phyloP scores from a whole-genome alignment of 2,888 invertebrate species.

The Onthophagus sagittarius region DNA sequence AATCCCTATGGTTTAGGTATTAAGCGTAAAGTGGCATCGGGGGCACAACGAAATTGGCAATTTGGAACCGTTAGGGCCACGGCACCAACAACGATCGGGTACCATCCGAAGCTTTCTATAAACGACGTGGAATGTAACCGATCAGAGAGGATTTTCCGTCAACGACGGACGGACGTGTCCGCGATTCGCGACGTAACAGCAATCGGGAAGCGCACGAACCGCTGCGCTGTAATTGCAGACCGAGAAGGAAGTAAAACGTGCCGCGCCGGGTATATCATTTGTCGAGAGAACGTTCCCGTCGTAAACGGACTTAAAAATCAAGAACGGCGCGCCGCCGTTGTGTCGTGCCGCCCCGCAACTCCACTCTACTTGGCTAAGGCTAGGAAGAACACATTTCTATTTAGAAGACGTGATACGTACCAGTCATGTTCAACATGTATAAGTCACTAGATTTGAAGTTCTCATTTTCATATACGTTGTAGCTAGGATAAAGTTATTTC shows the following conservation, averaged over 20 bases:
- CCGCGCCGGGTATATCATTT: conserved; percentile 30
- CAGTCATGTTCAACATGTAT: not conserved
- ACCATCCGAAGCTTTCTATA: not conserved
- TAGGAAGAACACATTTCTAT: not conserved
- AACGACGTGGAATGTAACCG: not conserved
- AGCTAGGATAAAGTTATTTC: too few relatives aligned
- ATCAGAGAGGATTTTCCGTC: not conserved
- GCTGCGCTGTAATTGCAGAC: conserved; percentile 26
- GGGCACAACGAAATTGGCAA: not conserved
- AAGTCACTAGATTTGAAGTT: not conserved
- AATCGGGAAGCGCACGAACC: not conserved
- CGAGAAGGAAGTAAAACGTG: conserved; percentile 27
- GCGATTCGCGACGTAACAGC: not conserved
- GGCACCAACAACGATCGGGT: not conserved
- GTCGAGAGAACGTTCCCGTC: conserved; percentile 25
- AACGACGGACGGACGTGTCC: not conserved
- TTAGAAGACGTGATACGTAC: not conserved
- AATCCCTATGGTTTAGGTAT: not conserved
- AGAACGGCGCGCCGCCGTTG: not conserved
- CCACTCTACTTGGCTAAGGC: not conserved
- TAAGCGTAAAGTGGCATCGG: not conserved
- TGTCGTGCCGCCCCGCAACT: not conserved
- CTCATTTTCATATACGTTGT: not conserved
- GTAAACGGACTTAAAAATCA: not conserved
- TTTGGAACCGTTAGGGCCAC: not conserved